phyloP scores from a whole-genome alignment of 2,797 vertebrate genomes.

The Phoeniculus purpureus region DNA sequence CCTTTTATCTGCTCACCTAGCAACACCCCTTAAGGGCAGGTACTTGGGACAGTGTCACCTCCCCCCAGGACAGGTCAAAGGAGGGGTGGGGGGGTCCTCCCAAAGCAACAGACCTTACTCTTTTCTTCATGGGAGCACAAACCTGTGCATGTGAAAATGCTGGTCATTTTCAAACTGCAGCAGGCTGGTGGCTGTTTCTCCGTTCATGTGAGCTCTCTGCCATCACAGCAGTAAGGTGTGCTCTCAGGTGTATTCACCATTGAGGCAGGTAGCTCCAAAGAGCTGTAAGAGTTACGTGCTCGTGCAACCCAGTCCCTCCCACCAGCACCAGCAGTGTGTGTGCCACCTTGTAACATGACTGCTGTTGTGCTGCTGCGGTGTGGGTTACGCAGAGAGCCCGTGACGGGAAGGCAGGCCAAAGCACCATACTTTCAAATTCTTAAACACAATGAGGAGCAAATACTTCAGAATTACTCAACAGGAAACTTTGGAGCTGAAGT shows the following conservation, averaged over 20 bases:
- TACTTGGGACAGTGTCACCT: too few relatives aligned
- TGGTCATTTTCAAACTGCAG: too few relatives aligned
- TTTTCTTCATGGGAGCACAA: too few relatives aligned
- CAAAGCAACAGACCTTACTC: too few relatives aligned
- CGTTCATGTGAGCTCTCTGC: background rate
- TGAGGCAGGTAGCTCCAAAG: background rate
- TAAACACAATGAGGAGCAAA: background rate
- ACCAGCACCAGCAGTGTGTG: background rate
- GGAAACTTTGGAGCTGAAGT: background rate
- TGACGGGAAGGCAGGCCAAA: background rate
- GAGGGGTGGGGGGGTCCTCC: too few relatives aligned
- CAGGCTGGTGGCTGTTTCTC: background rate
- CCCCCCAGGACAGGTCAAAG: too few relatives aligned
- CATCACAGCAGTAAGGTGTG: background rate
- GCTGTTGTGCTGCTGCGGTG: too few relatives aligned
- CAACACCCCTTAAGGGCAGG: too few relatives aligned
- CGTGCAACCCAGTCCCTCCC: background rate
- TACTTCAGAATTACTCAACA: background rate
- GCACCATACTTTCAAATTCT: background rate
- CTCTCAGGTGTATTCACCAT: background rate
- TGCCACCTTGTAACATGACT: background rate
- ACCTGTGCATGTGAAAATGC: too few relatives aligned
- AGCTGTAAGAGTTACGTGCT: background rate
- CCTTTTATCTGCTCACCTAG: too few relatives aligned
- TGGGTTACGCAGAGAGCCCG: background rate